Evolutionary conservation across 1,140 invertebrate genomes (phyloP).

Genomic region (Venustaconcha ellipsiformis): DNA sequence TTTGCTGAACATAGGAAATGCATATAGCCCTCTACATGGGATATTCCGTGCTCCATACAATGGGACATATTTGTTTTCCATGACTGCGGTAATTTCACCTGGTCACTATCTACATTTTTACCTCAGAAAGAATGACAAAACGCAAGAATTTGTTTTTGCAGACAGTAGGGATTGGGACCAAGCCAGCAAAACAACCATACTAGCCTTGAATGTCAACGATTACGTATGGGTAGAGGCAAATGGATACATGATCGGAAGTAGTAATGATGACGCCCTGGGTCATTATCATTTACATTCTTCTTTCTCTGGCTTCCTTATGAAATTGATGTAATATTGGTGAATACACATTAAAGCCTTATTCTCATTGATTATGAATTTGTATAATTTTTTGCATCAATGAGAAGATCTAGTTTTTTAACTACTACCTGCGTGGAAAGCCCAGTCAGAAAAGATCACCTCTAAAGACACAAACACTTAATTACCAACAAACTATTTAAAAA

Average conservation of each 20-base stretch:
- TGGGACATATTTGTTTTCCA: constrained; percentile 18
- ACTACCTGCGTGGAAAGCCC: too few relatives aligned
- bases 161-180: constrained; percentile 13
- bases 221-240: constrained; percentile 8
- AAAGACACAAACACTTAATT: too few relatives aligned
- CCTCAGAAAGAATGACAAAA: constrained; percentile 1
- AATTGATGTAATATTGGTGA: too few relatives aligned
- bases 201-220: background rate
- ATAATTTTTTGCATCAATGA: too few relatives aligned
- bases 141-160: constrained; percentile 4
- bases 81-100: constrained; percentile 1
- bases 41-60: constrained; percentile 13
- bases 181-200: constrained; percentile 6
- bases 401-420: too few relatives aligned
- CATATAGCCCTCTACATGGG: background rate
- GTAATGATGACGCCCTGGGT: too few relatives aligned
- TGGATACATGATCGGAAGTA: background rate
- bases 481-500: too few relatives aligned
- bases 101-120: background rate
- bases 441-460: too few relatives aligned
- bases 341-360: too few relatives aligned
- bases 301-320: too few relatives aligned
- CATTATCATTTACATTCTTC: too few relatives aligned
- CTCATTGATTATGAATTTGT: too few relatives aligned
- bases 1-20: constrained; percentile 12